Base-by-base conservation (phyloP, 2,113 vertebrate species). In the Ia io region DNA sequence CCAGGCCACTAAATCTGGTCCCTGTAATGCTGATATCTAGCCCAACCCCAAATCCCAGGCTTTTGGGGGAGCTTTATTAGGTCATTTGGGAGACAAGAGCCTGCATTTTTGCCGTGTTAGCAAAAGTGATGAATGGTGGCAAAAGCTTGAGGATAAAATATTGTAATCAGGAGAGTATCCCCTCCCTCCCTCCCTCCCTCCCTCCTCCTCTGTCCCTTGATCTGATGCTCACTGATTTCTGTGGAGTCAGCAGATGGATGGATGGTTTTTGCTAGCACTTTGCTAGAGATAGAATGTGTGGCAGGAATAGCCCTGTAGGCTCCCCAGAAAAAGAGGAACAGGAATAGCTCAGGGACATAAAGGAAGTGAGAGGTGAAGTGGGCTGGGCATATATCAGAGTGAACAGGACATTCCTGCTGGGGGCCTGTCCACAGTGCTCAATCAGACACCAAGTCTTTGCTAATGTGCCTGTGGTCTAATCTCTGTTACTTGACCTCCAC, bases 201-300 rank as follows among this genome's bases (percentile, higher is more conserved):
- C 61, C 53, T 56, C 20, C 56, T 61, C 13, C 47, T 88, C 69
- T 65, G 80, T 90, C 86, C 91, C 56, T 78, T 82, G 92, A 69
- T 93, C 88, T 90, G 88, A 71, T 28, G 40, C 90, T 92, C 32
- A 22, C 77, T 0, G 2, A 63, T 97, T 97, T 97, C 93, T 97
- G 95, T 85, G 74, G 95, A 96, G 84, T 97, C 96, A 97, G 97
- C 96, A 97, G 97, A 95, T 56, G 92, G 76, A 88, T 93, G 96
- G 97, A 90, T 96, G 78, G 69, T 76, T 97, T 93, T 96, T 83
- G 84, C 88, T 95, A 85, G 90, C 88, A 90, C 92, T 96, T 88
- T 93, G 79, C 90, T 93, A 30, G 87, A 96, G 44, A 93, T 90
- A 80, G 93, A 74, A 80, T 63, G 25, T 61, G 67, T 78, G 32